Evolutionary conservation across 2,113 vertebrate genomes (phyloP).

Genomic region (Megaceryle maxima): DNA sequence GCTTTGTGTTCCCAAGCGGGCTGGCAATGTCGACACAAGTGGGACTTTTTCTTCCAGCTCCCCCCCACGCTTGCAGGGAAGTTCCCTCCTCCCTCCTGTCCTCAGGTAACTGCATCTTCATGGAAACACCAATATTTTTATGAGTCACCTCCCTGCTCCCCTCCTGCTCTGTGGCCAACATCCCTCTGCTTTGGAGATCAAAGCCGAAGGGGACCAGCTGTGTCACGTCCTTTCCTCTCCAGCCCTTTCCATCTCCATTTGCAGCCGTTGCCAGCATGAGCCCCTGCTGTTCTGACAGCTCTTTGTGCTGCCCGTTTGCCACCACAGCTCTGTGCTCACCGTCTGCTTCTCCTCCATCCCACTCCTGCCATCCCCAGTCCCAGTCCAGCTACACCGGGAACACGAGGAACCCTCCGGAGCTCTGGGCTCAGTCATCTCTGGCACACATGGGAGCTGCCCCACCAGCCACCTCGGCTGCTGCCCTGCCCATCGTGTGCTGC

Average conservation of each 20-base stretch:
- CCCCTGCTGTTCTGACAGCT: slow-evolving; percentile 43
- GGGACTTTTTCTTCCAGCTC: slow-evolving; percentile 4
- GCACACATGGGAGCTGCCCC: neutral
- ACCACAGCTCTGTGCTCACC: fast-evolving
- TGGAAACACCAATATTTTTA: slow-evolving; percentile 57
- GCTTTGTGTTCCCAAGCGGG: neutral
- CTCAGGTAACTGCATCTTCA: slow-evolving; percentile 66
- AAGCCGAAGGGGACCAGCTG: slow-evolving; percentile 47
- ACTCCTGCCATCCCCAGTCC: neutral
- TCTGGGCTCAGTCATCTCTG: neutral
- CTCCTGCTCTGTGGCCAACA: slow-evolving; percentile 9
- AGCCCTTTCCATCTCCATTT: slow-evolving; percentile 50
- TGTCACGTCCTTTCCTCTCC: slow-evolving; percentile 32
- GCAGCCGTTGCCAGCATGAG: neutral
- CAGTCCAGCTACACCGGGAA: neutral
- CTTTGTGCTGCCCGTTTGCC: slow-evolving; percentile 20
- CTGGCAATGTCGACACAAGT: slow-evolving; percentile 12
- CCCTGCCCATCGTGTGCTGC: neutral
- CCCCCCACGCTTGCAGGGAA: neutral
- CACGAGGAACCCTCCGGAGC: neutral
- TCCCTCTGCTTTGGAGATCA: slow-evolving; percentile 28
- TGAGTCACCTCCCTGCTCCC: slow-evolving; percentile 4
- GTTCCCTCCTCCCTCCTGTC: slow-evolving; percentile 37
- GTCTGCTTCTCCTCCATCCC: neutral
- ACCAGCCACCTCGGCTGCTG: neutral